phyloP scores from a whole-genome alignment of 2,113 vertebrate genomes.

The Mustela nigripes region DNA sequence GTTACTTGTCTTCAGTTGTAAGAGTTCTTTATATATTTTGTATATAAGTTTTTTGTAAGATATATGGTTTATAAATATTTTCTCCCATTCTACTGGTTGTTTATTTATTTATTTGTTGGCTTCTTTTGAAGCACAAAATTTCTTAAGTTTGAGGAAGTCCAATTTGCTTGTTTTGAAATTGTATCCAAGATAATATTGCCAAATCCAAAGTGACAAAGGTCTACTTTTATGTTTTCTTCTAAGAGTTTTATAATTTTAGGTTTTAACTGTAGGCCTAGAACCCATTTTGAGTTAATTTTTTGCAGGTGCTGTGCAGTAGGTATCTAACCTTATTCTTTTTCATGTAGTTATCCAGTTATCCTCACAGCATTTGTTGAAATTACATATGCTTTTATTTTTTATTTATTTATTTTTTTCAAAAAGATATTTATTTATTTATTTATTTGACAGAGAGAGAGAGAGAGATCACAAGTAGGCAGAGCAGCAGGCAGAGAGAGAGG shows the following conservation, averaged over 20 bases:
- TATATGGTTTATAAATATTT: not conserved
- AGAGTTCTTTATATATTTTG: conserved; percentile 22
- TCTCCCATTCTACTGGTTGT: conserved; percentile 13
- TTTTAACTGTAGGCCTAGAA: not conserved
- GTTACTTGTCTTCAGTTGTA: not conserved
- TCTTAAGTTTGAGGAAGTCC: conserved; percentile 34
- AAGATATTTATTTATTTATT: no score
- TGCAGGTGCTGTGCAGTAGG: not conserved
- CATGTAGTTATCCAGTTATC: not conserved
- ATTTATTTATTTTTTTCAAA: no score
- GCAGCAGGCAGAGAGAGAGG: no score
- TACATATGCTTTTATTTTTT: not conserved
- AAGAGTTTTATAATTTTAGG: conserved; percentile 10
- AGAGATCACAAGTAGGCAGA: no score
- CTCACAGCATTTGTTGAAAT: not conserved
- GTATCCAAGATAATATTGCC: not conserved
- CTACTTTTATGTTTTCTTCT: conserved; percentile 23
- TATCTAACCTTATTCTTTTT: not conserved
- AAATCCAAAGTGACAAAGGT: not conserved
- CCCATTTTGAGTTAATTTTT: conserved; percentile 19
- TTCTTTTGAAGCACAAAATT: not conserved
- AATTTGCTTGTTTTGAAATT: not conserved
- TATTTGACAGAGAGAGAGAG: no score
- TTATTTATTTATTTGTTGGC: not conserved
- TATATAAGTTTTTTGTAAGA: not conserved